phyloP scores from a whole-genome alignment of 1,140 invertebrate genomes.

The Zaprionus inermis region DNA sequence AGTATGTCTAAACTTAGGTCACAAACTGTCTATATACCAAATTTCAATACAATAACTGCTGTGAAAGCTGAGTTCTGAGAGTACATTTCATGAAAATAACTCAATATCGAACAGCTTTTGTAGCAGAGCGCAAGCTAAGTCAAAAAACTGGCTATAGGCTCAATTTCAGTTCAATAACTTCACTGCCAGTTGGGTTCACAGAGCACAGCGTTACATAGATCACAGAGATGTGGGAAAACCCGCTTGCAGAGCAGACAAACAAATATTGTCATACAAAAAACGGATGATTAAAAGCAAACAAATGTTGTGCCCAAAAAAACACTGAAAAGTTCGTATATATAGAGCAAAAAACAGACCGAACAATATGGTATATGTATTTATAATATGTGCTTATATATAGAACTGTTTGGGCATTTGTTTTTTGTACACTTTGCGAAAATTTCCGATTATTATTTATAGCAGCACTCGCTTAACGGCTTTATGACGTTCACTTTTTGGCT shows the following conservation, averaged over 20 bases:
- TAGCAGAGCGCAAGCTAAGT: no score
- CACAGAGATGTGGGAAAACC: not conserved
- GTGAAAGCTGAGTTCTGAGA: not conserved
- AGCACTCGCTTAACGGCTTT: not conserved
- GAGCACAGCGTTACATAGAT: not conserved
- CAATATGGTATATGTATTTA: conserved; percentile 3
- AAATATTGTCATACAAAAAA: conserved; percentile 16
- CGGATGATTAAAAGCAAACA: conserved; percentile 28
- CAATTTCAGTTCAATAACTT: not conserved
- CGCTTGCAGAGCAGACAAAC: not conserved
- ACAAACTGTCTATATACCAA: not conserved
- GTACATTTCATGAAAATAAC: not conserved
- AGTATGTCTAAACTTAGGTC: not conserved
- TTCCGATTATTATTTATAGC: conserved; percentile 26
- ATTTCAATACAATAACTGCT: not conserved
- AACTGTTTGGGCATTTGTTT: conserved; percentile 15
- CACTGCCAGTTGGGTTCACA: not conserved
- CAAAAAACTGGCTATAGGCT: not conserved
- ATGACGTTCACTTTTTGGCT: conserved; percentile 7
- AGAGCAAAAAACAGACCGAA: not conserved
- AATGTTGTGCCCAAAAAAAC: conserved; percentile 19
- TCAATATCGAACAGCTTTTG: no score
- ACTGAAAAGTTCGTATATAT: not conserved
- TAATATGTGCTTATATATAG: conserved; percentile 1
- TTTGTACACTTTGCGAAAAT: conserved; percentile 5